Evolutionary conservation across 2,888 invertebrate genomes (phyloP).

Genomic region (Hecatera dysodea): DNA sequence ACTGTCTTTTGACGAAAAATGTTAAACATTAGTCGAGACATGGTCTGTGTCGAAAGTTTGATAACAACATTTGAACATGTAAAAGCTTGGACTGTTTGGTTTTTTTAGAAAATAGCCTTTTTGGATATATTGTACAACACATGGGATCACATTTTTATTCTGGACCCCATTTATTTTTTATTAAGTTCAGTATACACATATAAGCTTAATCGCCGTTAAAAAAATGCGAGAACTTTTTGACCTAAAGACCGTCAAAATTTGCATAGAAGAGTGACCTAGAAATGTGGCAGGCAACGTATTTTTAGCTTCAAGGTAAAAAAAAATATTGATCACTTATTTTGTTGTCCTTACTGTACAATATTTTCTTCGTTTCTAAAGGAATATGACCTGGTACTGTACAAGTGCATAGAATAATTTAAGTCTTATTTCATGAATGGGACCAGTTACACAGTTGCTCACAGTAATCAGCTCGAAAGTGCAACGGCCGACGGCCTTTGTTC

Average conservation of each 20-base stretch:
- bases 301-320: background rate
- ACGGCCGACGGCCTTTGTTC: conserved; percentile 52
- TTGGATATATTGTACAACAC: background rate
- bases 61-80: background rate
- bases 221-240: conserved; percentile 14
- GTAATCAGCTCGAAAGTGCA: conserved; percentile 42
- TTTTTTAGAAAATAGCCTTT: background rate
- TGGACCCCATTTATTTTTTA: background rate
- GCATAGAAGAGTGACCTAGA: conserved; percentile 44
- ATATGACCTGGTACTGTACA: background rate
- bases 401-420: too few species aligned
- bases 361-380: background rate
- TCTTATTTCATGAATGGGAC: conserved; percentile 21
- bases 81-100: too few species aligned
- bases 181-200: too few species aligned
- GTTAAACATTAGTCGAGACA: conserved; percentile 41
- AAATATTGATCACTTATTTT: conserved; percentile 3
- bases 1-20: conserved; percentile 49
- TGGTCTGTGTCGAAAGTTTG: conserved; percentile 46
- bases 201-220: background rate
- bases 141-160: background rate
- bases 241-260: conserved; percentile 30
- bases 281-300: background rate
- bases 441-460: conserved; percentile 22
- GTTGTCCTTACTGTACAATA: background rate